These are phyloP conservation scores for Thelaira solivaga DNA, from an alignment of 2,888 invertebrate genomes.

Conservation along the genomic window DNA sequence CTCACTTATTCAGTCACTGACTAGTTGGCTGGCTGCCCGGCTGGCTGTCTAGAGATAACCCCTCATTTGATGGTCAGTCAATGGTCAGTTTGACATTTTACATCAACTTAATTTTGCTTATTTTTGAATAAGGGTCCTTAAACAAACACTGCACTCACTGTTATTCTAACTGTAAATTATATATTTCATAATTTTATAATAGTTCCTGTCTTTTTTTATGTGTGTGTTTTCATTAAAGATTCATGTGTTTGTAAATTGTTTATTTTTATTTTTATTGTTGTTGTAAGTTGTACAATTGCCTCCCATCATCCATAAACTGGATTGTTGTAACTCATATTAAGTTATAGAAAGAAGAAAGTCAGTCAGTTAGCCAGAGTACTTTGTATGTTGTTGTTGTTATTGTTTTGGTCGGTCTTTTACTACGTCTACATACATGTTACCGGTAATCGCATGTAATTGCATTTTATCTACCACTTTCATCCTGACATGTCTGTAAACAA, in stretches of 20 bases:
- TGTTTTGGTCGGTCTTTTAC: neutral
- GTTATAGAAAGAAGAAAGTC: neutral
- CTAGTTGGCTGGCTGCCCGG: no score
- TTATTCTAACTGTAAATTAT: slow-evolving; percentile 74
- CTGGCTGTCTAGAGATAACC: no score
- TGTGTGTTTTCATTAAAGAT: neutral
- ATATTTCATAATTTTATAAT: slow-evolving; percentile 73
- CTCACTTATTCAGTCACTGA: neutral
- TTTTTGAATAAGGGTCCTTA: neutral
- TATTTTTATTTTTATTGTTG: slow-evolving; percentile 8
- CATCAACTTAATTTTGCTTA: slow-evolving; percentile 18
- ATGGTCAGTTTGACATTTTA: slow-evolving; percentile 42
- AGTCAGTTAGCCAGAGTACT: no score
- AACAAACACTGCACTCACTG: neutral
- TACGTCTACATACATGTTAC: slow-evolving; percentile 18
- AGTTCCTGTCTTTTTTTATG: neutral
- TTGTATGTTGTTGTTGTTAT: neutral
- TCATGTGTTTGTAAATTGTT: neutral
- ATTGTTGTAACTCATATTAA: neutral
- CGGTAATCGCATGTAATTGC: slow-evolving; percentile 76
- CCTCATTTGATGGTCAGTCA: slow-evolving; percentile 42
- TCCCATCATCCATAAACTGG: neutral
- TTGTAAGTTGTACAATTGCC: neutral
- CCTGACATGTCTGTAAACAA: slow-evolving; percentile 74
- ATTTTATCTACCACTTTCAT: slow-evolving; percentile 75